Evolutionary conservation across 2,888 invertebrate species (phyloP).

Genomic region (Athalia cordata): DNA sequence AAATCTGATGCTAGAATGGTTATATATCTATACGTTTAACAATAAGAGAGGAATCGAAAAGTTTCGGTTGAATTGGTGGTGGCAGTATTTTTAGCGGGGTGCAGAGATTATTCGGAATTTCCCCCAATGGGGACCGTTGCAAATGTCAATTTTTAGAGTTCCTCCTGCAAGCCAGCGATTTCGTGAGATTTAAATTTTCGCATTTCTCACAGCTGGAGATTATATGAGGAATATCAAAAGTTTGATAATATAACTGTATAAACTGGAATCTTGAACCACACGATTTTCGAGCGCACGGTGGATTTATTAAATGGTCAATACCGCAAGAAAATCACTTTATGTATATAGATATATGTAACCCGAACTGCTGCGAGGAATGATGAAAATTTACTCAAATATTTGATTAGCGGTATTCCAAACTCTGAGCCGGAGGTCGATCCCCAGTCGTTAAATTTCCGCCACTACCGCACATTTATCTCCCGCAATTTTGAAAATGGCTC

Average conservation of each 20-base stretch:
- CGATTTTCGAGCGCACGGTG: neutral
- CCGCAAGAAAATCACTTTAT: too few relatives aligned
- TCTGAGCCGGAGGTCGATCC: too few relatives aligned
- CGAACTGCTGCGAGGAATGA: too few relatives aligned
- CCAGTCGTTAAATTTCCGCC: too few relatives aligned
- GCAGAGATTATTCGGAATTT: neutral
- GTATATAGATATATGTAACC: too few relatives aligned
- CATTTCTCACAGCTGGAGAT: neutral
- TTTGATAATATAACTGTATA: neutral
- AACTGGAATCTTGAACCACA: too few relatives aligned
- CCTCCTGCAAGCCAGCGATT: neutral
- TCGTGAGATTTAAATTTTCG: neutral
- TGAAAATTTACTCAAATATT: too few relatives aligned
- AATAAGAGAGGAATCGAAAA: neutral
- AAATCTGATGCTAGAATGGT: neutral
- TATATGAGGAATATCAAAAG: neutral
- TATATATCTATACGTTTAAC: too few relatives aligned
- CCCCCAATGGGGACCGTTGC: neutral
- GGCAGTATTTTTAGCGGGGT: neutral
- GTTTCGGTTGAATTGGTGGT: slow-evolving; percentile 4
- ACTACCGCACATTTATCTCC: too few relatives aligned
- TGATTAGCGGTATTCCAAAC: too few relatives aligned
- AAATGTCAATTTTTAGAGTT: slow-evolving; percentile 25
- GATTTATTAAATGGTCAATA: neutral
- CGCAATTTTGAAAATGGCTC: too few relatives aligned